A percentile compares a stretch with the other conserved stretches of the same genome.
These are phyloP conservation scores for Drosophila aldrichi DNA, from an alignment of 2,888 invertebrate genomes.

Conservation along the genomic window DNA sequence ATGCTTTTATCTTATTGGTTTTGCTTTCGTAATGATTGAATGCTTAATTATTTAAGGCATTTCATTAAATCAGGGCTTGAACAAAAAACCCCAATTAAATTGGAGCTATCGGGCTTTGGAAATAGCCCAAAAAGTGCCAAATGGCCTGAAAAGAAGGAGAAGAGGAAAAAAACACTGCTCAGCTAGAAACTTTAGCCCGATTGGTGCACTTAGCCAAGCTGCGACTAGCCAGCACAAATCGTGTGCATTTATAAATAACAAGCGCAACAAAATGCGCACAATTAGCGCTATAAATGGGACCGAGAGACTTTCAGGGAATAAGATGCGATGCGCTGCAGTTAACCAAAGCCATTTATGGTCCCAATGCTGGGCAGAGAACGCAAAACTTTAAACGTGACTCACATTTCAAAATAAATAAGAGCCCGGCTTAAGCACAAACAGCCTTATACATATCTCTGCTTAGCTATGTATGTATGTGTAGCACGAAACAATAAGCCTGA, in stretches of 20 bases:
- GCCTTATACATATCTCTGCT: slow-evolving; percentile 3
- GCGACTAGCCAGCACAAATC: slow-evolving; percentile 36
- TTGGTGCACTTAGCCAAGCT: slow-evolving; percentile 22
- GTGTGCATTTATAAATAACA: slow-evolving; percentile 70
- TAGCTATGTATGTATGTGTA: slow-evolving; percentile 4
- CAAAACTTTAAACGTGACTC: slow-evolving; percentile 77
- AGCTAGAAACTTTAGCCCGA: slow-evolving; percentile 3
- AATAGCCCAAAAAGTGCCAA: slow-evolving; percentile 30
- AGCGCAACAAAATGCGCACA: slow-evolving; percentile 75
- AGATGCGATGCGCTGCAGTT: slow-evolving; percentile 24
- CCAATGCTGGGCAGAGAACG: slow-evolving; percentile 45
- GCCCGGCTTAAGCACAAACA: background rate
- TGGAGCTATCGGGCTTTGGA: slow-evolving; percentile 41
- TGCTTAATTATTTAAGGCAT: slow-evolving; percentile 14
- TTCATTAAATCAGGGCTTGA: slow-evolving; percentile 22
- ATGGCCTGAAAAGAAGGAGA: slow-evolving; percentile 1
- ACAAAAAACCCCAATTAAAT: slow-evolving; percentile 26
- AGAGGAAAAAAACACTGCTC: slow-evolving; percentile 11
- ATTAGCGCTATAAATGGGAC: slow-evolving; percentile 75
- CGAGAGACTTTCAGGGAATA: slow-evolving; percentile 38
- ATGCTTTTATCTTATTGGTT: slow-evolving; percentile 1
- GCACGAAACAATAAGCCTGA: slow-evolving; percentile 36
- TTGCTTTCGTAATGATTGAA: background rate
- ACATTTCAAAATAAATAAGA: slow-evolving; percentile 58
- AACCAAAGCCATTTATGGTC: slow-evolving; percentile 65